Base-by-base conservation (phyloP, 2,797 vertebrate species). In the Sciaenops ocellatus region DNA sequence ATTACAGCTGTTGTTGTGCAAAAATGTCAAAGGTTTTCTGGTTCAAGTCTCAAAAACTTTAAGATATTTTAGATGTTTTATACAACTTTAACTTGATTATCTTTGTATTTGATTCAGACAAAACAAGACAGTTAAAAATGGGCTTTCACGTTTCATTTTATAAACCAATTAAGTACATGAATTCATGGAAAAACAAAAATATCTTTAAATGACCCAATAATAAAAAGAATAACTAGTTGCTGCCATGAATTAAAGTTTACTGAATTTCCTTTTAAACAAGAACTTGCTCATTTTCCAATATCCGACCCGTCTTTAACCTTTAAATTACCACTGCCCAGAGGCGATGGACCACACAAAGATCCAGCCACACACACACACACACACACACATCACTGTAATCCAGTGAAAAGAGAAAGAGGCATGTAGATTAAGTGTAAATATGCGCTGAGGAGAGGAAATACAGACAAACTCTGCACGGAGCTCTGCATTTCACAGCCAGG, bases 301-400 rank as follows among this genome's bases (percentile, higher is more conserved):
- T 52, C 54, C 46, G 65, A 30, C 22, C 20, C 10, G 46, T 18
- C 9, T 67, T 62, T 28, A 47, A 48, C 41, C 26, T 68, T 74
- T 38, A 61, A 69, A 64, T 46, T 54, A 48, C 38, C 55, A 9
- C 42, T 57, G 50, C 48, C 62, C 20, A 12, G 59, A 77, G 1
- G 62, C 47, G 56, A 26, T 2, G 4, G 76, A 83, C 78, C 72
- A 75, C 73, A 80, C 76, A 81, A 65, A 75, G 56, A 52, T 30
- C 3, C 10, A 1, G 30, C 41, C 78, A 74, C 60, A 34, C 62
- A 61, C 52, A 55, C 51, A 76, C 48, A 69, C 0, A 51, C 18
- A 73, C 18, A 26, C 79, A 74, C 62, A 30, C 65, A 13, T 26
- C 7, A 2, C 41, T 57, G 17, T 42, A 64, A 63, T 62, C 59